A percentile compares a stretch with the other conserved stretches of the same genome.
phyloP scores from a whole-genome alignment of 2,888 invertebrate genomes.

The Ptilodon capucinus region DNA sequence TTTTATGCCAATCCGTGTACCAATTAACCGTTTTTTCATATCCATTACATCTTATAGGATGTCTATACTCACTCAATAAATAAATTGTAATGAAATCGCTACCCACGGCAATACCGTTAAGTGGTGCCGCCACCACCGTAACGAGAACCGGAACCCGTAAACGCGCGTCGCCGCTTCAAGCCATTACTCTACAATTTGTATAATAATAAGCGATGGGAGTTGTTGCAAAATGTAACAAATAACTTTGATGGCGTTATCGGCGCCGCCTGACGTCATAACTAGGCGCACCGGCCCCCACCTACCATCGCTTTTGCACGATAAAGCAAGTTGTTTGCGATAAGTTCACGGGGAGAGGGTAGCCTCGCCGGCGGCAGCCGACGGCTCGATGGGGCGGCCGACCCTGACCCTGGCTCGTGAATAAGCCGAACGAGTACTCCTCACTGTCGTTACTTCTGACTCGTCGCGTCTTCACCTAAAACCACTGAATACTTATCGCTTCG shows the following conservation, averaged over 20 bases:
- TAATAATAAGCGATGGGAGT: not conserved
- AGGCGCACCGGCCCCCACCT: not conserved
- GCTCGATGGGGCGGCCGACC: not conserved
- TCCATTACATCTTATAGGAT: not conserved
- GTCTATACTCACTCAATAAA: not conserved
- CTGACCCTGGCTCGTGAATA: not conserved
- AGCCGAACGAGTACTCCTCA: not conserved
- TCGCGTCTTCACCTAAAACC: not conserved
- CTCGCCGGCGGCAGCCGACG: not conserved
- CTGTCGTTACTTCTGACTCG: not conserved
- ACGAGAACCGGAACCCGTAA: not conserved
- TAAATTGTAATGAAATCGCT: not conserved
- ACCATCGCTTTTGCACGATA: not conserved
- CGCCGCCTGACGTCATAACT: not conserved
- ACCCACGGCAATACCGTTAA: too few relatives aligned
- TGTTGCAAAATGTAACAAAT: not conserved
- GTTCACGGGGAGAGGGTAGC: not conserved
- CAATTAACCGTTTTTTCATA: not conserved
- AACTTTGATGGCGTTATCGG: not conserved
- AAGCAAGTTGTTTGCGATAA: not conserved
- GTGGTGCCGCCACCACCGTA: not conserved
- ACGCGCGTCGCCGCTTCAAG: not conserved
- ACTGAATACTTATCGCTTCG: not conserved
- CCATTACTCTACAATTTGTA: not conserved
- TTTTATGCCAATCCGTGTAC: not conserved